Conservation (phyloP, 2,797 vertebrate genomes). For the Rhinophrynus dorsalis region DNA sequence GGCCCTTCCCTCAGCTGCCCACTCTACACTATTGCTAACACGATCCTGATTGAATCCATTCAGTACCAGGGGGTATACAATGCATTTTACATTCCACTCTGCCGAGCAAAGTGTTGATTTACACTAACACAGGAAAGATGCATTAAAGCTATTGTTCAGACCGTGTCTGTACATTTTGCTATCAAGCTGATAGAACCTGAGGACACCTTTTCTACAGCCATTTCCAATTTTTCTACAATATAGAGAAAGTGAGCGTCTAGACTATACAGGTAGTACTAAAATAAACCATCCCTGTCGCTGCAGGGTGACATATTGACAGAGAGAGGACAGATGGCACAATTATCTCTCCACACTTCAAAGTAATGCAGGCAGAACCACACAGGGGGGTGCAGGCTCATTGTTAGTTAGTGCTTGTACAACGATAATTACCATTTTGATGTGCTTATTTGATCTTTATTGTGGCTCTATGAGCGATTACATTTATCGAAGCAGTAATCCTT, state of each 20-base stretch:
- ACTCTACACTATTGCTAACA: too few species aligned
- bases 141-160: too few species aligned
- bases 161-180: too few species aligned
- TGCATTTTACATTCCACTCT: too few species aligned
- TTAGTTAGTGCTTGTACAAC: not conserved
- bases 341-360: not conserved
- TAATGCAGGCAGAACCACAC: not conserved
- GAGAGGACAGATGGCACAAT: not conserved
- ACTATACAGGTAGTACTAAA: not conserved
- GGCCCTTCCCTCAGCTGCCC: too few species aligned
- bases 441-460: not conserved
- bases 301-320: not conserved
- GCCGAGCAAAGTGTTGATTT: too few species aligned
- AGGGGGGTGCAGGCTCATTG: not conserved
- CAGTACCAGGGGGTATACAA: too few species aligned
- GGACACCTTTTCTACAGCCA: too few species aligned
- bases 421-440: not conserved
- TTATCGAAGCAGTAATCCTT: too few species aligned
- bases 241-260: not conserved
- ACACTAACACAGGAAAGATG: too few species aligned
- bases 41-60: too few species aligned
- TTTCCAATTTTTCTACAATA: not conserved
- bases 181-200: too few species aligned
- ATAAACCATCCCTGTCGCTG: not conserved
- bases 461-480: not conserved